These are phyloP conservation scores for Romanomermis culicivorax DNA, from an alignment of 2,888 invertebrate genomes.

Conservation along the genomic window DNA sequence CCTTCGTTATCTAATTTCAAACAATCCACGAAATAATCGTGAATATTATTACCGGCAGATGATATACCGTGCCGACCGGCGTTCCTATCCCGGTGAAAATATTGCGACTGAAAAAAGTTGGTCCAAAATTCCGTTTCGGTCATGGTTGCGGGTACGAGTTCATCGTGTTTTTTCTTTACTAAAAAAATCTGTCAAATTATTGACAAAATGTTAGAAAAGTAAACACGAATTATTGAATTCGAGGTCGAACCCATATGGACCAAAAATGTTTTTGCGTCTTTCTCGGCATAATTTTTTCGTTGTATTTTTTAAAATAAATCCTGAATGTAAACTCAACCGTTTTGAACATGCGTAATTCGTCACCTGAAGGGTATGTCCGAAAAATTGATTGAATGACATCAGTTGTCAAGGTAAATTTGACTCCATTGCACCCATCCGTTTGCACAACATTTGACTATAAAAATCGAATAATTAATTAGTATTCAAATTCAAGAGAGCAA, in stretches of 20 bases:
- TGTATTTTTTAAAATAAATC: too few species aligned
- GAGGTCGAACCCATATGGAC: background rate
- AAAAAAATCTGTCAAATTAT: too few species aligned
- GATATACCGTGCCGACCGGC: constrained; percentile 61
- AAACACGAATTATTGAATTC: background rate
- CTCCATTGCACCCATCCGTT: constrained; percentile 23
- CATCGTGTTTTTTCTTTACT: constrained; percentile 81
- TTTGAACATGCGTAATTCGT: too few species aligned
- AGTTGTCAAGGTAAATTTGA: constrained; percentile 65
- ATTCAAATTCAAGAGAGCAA: background rate
- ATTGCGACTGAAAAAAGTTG: constrained; percentile 97
- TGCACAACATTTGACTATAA: constrained; percentile 18
- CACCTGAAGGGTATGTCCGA: constrained; percentile 84
- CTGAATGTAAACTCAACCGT: too few species aligned
- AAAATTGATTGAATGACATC: constrained; percentile 96
- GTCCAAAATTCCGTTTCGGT: constrained; percentile 96
- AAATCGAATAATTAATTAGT: too few species aligned
- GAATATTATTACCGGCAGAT: constrained; percentile 33
- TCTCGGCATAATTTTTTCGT: background rate
- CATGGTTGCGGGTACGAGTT: constrained; percentile 83
- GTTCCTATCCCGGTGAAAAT: constrained; percentile 54
- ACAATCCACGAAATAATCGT: constrained; percentile 92
- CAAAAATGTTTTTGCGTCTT: background rate
- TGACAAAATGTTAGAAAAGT: background rate
- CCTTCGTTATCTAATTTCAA: constrained; percentile 76